Evolutionary conservation across 2,888 invertebrate genomes (phyloP).

Genomic region (Macrostomum cliftonense): DNA sequence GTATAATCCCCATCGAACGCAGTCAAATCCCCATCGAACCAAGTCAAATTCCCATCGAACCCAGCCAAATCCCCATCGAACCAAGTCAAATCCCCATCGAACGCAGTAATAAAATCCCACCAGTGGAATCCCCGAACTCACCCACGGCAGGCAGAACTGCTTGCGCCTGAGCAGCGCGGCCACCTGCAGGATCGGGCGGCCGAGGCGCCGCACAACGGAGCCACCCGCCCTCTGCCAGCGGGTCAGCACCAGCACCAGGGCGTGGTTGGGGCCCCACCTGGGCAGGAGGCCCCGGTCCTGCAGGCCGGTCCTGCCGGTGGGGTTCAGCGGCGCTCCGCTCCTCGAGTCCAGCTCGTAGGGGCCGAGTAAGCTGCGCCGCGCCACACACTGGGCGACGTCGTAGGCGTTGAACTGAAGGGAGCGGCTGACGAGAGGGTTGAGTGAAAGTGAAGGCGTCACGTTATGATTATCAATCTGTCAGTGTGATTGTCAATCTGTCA

Average conservation of each 20-base stretch:
- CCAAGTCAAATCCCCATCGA: too few species aligned
- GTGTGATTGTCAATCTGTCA: too few species aligned
- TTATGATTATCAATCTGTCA: too few species aligned
- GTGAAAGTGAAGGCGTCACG: too few species aligned
- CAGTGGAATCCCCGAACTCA: neutral
- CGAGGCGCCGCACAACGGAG: neutral
- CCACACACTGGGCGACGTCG: slow-evolving; percentile 1
- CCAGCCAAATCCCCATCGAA: too few species aligned
- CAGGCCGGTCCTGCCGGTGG: slow-evolving; percentile 25
- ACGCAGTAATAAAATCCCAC: too few species aligned
- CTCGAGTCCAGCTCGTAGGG: slow-evolving; percentile 7
- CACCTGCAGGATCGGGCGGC: slow-evolving; percentile 6
- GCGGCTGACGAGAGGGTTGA: neutral
- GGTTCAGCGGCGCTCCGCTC: slow-evolving; percentile 25
- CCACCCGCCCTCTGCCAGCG: slow-evolving; percentile 15
- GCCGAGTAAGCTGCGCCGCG: slow-evolving; percentile 8
- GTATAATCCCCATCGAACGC: too few species aligned
- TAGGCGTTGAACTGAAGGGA: slow-evolving; percentile 8
- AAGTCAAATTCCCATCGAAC: too few species aligned
- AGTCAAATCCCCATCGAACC: too few species aligned
- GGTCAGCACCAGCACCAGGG: slow-evolving; percentile 22
- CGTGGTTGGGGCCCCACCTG: slow-evolving; percentile 29
- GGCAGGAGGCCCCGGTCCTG: slow-evolving; percentile 23
- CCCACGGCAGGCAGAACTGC: slow-evolving; percentile 11
- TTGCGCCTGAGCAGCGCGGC: slow-evolving; percentile 7